Conservation (phyloP, 2,113 vertebrate species). For the Ranitomeya imitator region DNA sequence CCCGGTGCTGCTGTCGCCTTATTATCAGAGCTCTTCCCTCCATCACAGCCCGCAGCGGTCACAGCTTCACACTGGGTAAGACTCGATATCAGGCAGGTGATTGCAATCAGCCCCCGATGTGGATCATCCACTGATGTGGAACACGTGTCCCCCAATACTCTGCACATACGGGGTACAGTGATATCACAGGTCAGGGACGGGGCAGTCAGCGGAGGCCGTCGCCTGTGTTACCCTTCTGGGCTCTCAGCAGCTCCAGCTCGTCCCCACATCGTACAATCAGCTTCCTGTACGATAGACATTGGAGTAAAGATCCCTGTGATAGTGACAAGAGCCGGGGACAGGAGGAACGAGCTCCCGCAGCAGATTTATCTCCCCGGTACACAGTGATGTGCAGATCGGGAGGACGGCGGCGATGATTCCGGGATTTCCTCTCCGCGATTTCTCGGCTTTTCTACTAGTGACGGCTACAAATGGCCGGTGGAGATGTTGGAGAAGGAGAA, state of each 20-base stretch:
- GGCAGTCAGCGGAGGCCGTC: conserved; percentile 77
- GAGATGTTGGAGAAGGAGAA: neutral
- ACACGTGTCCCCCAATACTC: no score
- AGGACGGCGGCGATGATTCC: neutral
- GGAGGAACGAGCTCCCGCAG: neutral
- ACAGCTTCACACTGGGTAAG: no score
- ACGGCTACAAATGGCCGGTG: neutral
- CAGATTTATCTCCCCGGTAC: neutral
- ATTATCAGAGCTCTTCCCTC: no score
- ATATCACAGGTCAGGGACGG: conserved; percentile 62
- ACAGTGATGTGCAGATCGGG: neutral
- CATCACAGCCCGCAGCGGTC: no score
- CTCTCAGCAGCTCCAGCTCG: neutral
- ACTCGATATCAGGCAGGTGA: no score
- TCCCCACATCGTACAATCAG: neutral
- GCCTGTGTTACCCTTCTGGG: conserved; percentile 34
- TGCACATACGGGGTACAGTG: no score
- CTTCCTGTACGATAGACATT: neutral
- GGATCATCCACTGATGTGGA: no score
- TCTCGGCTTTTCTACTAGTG: neutral
- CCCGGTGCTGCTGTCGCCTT: no score
- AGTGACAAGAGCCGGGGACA: neutral
- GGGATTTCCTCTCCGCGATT: neutral
- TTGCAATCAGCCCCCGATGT: no score
- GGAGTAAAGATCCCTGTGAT: neutral